Evolutionary conservation across 2,888 invertebrate genomes (phyloP), one percentile per base, ranked within the genome.

Genomic region (Drosophila atroscutellata): DNA sequence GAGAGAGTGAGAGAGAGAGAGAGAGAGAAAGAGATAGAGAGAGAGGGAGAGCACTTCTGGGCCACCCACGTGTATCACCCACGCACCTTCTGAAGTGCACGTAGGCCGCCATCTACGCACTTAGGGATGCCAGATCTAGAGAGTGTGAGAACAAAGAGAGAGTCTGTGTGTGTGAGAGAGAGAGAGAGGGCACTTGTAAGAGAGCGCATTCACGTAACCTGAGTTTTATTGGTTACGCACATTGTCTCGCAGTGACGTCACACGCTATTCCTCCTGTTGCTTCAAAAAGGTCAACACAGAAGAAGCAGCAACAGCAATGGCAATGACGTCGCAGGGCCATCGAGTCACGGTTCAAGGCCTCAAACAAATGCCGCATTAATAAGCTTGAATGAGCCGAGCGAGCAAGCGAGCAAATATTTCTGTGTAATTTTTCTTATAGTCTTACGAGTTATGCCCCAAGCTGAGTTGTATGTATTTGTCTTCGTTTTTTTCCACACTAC

Each of bases 131-230:
- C 77, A 62, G 61, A 59, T 52, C 18, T 36, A 18, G 24, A 47
- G 50, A 54, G 52, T 34, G 26, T 30, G 42, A 42, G 58, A 37
- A 52, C 39, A n/a, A 18, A 42, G 49, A 62, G 68, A 73, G 50
- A 60, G 54, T 24, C 7, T 37, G 15, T 28, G 45, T 8, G 37
- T 4, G 37, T 30, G 39, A 24, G 56, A 28, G 39, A 20, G 30
- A 30, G 28, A 28, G 39, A 13, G 34, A 54, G 61, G 42, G 63
- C 20, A 47, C 9, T 51, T 42, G 55, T 37, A 51, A 74, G 72
- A 74, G 67, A 57, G 68, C 74, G 77, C 79, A 84, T 81, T 89
- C 84, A 89, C 89, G 87, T 59, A 89, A 75, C 57, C 51, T 69
- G 60, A 37, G 28, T 45, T 70, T 51, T 66, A 72, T 66, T 66